Evolutionary conservation across 2,797 vertebrate species (phyloP), one percentile per base, ranked within the genome.

Genomic region (Propithecus deckenii): DNA sequence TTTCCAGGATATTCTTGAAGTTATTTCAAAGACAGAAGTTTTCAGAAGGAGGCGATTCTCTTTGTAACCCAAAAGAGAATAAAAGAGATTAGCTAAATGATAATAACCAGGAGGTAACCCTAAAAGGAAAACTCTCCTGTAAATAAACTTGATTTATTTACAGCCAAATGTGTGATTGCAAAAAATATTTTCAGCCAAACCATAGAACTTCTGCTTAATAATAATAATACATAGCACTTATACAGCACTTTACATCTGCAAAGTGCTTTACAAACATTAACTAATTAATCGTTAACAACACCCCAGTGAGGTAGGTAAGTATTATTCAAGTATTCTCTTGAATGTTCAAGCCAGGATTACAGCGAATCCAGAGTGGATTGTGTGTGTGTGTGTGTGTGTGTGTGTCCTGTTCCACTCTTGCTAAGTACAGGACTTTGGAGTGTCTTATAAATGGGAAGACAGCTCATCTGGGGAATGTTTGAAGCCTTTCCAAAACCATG

Each of bases 261-360:
- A 97, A 98, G 97, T 97, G 95, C 95, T 97, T 98, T 76, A 95
- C 65, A 98, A 97, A 98, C 97, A 97, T 98, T 96, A 97, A 96
- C 97, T 98, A 98, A 98, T 98, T 98, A 97, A 98, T 98, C 13
- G 25, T 97, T 97, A 98, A 97, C 94, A 96, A 96, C 96, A 97
- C 90, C 97, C 97, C 69, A 97, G 96, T 96, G 97, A 96, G 95
- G 94, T 94, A 95, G 97, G 96, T 97, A 96, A 98, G 97, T 97
- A 98, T 96, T 96, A 97, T 96, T 98, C 97, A 98, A 98, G 97
- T 97, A 96, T 95, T 97, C 97, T 97, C 96, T 97, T 96, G 75
- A 96, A 97, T 92, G 96, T 96, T 97, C 92, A 97, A 96, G 75
- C 71, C 90, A 97, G 89, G 94, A 97, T 97, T 97, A 95, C 6